Evolutionary conservation across 2,797 vertebrate species (phyloP).

Genomic region (Spinus pinus): DNA sequence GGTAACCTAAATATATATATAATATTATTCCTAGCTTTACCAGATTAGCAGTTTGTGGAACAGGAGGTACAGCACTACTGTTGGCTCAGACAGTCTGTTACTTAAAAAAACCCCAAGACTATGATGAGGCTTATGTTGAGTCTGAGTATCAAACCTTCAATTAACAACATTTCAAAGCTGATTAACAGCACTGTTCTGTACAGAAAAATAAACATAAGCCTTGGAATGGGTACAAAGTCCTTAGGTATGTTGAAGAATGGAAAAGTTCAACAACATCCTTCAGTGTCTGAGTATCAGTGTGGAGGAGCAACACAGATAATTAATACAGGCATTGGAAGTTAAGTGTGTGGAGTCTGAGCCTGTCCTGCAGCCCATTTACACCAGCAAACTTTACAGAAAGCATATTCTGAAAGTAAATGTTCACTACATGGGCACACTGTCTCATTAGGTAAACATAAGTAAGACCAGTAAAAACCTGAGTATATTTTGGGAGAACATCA

Average conservation of each 20-base stretch:
- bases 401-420: background rate
- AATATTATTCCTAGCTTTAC: background rate
- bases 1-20: background rate
- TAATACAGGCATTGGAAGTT: background rate
- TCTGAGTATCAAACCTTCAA: background rate
- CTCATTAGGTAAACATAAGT: background rate
- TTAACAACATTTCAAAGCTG: background rate
- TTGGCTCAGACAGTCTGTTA: background rate
- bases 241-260: background rate
- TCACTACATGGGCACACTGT: background rate
- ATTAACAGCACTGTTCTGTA: background rate
- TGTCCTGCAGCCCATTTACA: background rate
- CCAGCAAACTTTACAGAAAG: background rate
- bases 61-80: background rate
- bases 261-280: background rate
- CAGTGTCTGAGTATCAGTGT: background rate
- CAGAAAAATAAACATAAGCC: background rate
- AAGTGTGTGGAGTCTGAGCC: background rate
- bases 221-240: background rate
- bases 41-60: background rate
- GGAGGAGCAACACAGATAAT: background rate
- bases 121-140: background rate
- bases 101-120: background rate
- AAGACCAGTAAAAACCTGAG: slow-evolving; percentile 1
- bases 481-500: slow-evolving; percentile 39